These are phyloP conservation scores for Caerostris extrusa DNA, from an alignment of 1,140 invertebrate species.

Conservation along the genomic window DNA sequence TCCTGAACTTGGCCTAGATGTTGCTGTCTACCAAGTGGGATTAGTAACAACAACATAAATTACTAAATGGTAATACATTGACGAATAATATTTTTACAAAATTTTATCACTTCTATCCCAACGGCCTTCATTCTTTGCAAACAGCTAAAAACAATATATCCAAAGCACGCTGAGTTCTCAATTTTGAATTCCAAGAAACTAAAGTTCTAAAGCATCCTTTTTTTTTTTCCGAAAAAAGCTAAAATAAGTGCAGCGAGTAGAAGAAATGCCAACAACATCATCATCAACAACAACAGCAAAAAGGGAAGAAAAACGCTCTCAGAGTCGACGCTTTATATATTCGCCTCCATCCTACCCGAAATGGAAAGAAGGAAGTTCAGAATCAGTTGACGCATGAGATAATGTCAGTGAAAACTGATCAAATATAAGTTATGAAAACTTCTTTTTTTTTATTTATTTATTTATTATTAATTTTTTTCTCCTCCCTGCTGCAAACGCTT, in stretches of 20 bases:
- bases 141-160: too few relatives aligned
- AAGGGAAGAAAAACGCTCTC: neutral
- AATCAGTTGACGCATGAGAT: conserved; percentile 16
- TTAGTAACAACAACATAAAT: too few relatives aligned
- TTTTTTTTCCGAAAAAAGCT: neutral
- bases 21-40: too few relatives aligned
- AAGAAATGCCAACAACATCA: too few relatives aligned
- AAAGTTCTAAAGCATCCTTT: neutral
- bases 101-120: too few relatives aligned
- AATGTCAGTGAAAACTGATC: conserved; percentile 26
- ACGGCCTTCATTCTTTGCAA: too few relatives aligned
- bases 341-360: neutral
- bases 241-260: neutral
- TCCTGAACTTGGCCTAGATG: too few relatives aligned
- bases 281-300: neutral
- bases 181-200: too few relatives aligned
- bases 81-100: too few relatives aligned
- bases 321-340: conserved; percentile 4
- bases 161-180: too few relatives aligned
- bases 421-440: conserved; percentile 24
- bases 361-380: neutral
- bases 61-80: too few relatives aligned
- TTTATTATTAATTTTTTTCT: neutral
- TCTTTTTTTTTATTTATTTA: neutral
- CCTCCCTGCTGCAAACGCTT: neutral